phyloP scores from a whole-genome alignment of 2,888 invertebrate species.

The Adineta ricciae region DNA sequence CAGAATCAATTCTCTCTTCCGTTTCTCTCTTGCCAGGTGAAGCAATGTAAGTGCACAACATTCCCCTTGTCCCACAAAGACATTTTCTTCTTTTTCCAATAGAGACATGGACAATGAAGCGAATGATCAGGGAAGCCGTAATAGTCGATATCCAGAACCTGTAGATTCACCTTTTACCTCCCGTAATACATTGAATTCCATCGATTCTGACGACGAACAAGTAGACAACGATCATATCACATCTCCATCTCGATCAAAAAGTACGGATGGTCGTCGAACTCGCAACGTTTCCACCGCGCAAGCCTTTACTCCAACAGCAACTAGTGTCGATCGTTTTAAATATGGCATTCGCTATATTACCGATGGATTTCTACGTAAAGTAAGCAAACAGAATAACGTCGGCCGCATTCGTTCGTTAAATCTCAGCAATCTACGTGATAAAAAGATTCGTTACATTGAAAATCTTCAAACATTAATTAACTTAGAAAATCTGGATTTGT shows the following conservation, averaged over 20 bases:
- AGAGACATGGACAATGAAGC: not conserved
- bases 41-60: not conserved
- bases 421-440: constrained; percentile 6
- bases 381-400: not conserved
- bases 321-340: not conserved
- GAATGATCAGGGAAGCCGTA: not conserved
- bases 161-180: not conserved
- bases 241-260: not conserved
- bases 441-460: constrained; percentile 13
- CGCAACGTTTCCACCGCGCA: not conserved
- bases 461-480: not conserved
- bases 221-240: not conserved
- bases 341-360: constrained; percentile 1
- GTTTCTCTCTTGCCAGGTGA: not conserved
- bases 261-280: not conserved
- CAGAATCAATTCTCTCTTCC: not conserved
- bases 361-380: not conserved
- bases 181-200: not conserved
- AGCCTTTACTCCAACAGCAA: not conserved
- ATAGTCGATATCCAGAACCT: not conserved
- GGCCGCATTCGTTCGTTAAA: not conserved
- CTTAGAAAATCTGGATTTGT: not conserved
- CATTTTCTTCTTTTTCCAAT: not conserved
- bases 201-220: not conserved
- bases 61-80: not conserved